A percentile compares a stretch with the other conserved stretches of the same genome.
Conservation (phyloP, 2,113 vertebrate genomes). For the Actenoides hombroni region DNA sequence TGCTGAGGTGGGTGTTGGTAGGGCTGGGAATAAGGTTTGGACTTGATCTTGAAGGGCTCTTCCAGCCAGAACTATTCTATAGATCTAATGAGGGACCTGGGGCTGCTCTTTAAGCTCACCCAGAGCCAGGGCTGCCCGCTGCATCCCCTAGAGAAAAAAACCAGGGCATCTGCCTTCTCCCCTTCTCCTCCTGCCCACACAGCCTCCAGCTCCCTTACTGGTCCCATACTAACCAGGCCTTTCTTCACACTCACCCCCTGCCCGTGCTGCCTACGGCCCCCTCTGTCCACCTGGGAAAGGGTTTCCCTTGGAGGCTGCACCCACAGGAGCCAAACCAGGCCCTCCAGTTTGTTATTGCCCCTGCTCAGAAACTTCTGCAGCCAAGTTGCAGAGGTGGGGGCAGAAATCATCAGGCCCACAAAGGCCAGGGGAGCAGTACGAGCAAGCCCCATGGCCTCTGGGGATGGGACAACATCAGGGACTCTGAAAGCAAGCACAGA, state of each 20-base stretch:
- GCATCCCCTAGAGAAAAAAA: not conserved
- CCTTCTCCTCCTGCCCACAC: too few species aligned
- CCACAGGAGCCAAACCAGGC: not conserved
- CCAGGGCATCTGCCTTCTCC: too few species aligned
- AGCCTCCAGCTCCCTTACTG: not conserved
- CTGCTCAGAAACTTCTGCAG: not conserved
- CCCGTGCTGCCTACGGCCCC: not conserved
- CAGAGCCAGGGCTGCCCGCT: not conserved
- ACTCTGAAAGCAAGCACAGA: not conserved
- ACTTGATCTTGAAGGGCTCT: too few species aligned
- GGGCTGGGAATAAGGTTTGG: too few species aligned
- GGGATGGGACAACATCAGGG: not conserved
- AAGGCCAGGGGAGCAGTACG: not conserved
- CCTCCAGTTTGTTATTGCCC: not conserved
- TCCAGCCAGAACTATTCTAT: too few species aligned
- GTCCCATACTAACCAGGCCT: not conserved
- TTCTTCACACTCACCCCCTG: not conserved
- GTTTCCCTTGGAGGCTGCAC: not conserved
- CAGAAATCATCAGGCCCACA: not conserved
- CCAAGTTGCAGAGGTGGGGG: not conserved
- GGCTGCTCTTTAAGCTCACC: not conserved
- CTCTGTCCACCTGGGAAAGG: rapidly evolving
- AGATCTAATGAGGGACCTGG: not conserved
- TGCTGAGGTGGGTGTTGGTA: not conserved
- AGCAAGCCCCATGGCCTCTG: not conserved